phyloP scores from a whole-genome alignment of 2,797 vertebrate genomes.

The Melanotaenia pygmaea region DNA sequence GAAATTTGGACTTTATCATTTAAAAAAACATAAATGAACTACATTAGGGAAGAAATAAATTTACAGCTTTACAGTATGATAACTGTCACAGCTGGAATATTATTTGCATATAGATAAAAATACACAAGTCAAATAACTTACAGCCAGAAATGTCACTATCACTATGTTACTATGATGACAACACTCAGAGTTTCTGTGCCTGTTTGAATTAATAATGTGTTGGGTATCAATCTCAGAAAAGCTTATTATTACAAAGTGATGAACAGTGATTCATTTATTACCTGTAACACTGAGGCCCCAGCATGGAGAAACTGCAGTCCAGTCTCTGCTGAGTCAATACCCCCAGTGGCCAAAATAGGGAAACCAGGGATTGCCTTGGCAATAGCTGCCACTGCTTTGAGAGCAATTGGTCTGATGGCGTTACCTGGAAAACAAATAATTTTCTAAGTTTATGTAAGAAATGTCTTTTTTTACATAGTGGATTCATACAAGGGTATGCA shows the following conservation, averaged over 20 bases:
- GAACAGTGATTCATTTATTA: slow-evolving; percentile 54
- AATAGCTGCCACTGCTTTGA: slow-evolving; percentile 90
- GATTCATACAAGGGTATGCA: no score
- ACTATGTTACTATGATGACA: no score
- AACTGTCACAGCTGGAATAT: no score
- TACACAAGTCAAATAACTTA: no score
- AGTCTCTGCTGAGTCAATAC: slow-evolving; percentile 94
- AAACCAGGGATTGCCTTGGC: slow-evolving; percentile 88
- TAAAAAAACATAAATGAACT: background rate
- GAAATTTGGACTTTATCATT: no score
- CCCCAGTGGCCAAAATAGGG: slow-evolving; percentile 92
- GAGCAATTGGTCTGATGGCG: slow-evolving; percentile 91
- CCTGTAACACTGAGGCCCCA: slow-evolving; percentile 92
- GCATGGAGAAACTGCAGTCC: slow-evolving; percentile 93
- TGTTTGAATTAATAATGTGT: background rate
- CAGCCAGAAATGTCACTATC: no score
- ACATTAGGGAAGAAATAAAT: background rate
- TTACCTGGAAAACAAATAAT: slow-evolving; percentile 81
- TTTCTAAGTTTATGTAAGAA: background rate
- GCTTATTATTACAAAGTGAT: slow-evolving; percentile 1
- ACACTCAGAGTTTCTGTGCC: no score
- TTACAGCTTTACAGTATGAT: no score
- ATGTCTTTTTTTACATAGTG: background rate
- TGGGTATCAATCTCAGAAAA: background rate
- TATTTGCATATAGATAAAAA: no score